Conservation (phyloP, 2,113 vertebrate species). For the Meriones unguiculatus region DNA sequence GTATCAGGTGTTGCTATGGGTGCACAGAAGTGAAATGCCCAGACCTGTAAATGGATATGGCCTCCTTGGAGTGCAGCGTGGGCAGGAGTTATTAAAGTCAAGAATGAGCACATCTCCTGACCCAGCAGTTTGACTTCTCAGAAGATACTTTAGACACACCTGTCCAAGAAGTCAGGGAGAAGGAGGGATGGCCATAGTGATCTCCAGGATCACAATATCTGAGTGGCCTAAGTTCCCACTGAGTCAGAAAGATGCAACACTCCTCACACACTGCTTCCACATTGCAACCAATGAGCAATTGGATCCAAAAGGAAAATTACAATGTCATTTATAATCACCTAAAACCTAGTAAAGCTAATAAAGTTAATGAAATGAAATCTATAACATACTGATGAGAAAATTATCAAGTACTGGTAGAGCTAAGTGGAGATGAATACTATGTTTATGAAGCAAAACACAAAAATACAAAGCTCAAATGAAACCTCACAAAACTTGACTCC, state of each 20-base stretch:
- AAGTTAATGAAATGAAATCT: background rate
- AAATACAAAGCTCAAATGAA: background rate
- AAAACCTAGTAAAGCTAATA: background rate
- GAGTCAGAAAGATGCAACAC: background rate
- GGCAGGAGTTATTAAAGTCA: constrained; percentile 33
- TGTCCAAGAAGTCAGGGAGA: background rate
- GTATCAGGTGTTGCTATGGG: constrained; percentile 17
- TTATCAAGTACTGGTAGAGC: background rate
- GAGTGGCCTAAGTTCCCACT: background rate
- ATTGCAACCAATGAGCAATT: background rate
- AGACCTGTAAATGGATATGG: constrained; percentile 22
- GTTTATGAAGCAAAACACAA: background rate
- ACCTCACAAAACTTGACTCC: constrained; percentile 13
- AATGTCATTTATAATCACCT: background rate
- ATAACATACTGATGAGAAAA: background rate
- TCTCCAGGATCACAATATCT: background rate
- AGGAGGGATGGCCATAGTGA: background rate
- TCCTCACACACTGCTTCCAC: no score
- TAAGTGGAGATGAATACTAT: background rate
- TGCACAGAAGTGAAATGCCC: background rate
- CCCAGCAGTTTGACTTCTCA: constrained; percentile 36
- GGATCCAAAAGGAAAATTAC: background rate
- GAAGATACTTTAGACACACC: background rate
- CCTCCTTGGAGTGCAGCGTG: background rate
- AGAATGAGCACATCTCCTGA: constrained; percentile 51